Base-by-base conservation (phyloP, 1,140 invertebrate genomes). In the Zaprionus ghesquierei region DNA sequence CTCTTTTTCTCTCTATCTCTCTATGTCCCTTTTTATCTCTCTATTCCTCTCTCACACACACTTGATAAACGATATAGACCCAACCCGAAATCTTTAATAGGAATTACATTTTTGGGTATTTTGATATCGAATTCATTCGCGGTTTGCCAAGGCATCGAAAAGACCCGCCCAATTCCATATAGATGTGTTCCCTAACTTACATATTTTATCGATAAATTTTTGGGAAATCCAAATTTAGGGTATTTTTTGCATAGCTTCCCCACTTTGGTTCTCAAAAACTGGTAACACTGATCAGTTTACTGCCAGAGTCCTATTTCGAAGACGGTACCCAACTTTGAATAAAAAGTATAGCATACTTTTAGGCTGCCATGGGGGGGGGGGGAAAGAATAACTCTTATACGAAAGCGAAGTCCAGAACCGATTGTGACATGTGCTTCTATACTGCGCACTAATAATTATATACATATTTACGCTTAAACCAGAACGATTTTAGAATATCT, bases 351-450 rank as follows among this genome's bases (percentile, higher is more conserved):
- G n/a, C n/a, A n/a, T n/a, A n/a, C n/a, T n/a, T n/a, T n/a, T n/a
- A n/a, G n/a, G n/a, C n/a, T n/a, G n/a, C n/a, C n/a, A n/a, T n/a
- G n/a, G n/a, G n/a, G n/a, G n/a, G n/a, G n/a, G n/a, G n/a, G n/a
- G n/a, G n/a, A n/a, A n/a, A n/a, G n/a, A 33, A 41, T 15, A 15
- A 15, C 35, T 15, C n/a, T 41, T 41, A 15, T 41, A 38, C n/a
- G n/a, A 2, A 38, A 38, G 49, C 49, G n/a, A 51, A 22, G 49
- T 23, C 23, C 49, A 18, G 41, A 46, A 46, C 41, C 41, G 41
- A 46, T 22, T 46, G 41, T 46, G 41, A 46, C 41, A 41, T 22
- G 33, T 41, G 55, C 55, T 58, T 58, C 12, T 35, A 58, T 38
- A 56, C 29, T 22, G 5, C 33, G 35, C 55, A 58, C 22, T 5